These are phyloP conservation scores for Alcedo atthis DNA, from an alignment of 2,797 vertebrate species.

Conservation along the genomic window DNA sequence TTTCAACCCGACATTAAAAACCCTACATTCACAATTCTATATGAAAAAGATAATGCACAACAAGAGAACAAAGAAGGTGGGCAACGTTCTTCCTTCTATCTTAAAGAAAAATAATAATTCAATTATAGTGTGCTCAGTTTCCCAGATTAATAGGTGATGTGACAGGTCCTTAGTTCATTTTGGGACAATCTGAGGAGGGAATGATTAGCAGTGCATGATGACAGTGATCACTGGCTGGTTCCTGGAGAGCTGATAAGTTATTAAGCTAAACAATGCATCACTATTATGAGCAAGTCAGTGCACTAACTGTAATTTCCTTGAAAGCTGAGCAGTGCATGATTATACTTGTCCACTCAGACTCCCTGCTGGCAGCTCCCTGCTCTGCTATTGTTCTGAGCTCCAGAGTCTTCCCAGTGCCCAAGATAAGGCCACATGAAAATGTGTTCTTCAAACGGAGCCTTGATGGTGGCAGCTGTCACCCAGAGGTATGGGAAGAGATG, in stretches of 20 bases:
- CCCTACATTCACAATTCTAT: background rate
- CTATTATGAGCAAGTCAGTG: slow-evolving; percentile 60
- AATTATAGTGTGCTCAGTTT: background rate
- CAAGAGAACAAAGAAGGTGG: background rate
- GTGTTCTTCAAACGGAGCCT: background rate
- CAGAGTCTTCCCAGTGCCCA: background rate
- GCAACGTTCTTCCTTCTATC: background rate
- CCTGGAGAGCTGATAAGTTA: slow-evolving; percentile 64
- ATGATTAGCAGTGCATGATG: slow-evolving; percentile 53
- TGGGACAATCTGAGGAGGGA: slow-evolving; percentile 31
- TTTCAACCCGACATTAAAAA: background rate
- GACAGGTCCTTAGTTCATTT: slow-evolving; percentile 41
- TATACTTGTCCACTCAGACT: slow-evolving; percentile 63
- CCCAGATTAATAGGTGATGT: slow-evolving; percentile 45
- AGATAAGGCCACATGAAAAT: background rate
- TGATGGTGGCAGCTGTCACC: background rate
- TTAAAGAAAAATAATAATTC: background rate
- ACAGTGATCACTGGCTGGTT: slow-evolving; percentile 56
- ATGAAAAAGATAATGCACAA: background rate
- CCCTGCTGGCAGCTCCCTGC: slow-evolving; percentile 53
- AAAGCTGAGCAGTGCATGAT: slow-evolving; percentile 61
- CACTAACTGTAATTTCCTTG: slow-evolving; percentile 64
- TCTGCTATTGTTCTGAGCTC: slow-evolving; percentile 43
- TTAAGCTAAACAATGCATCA: slow-evolving; percentile 60
- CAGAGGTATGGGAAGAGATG: background rate